Percentiles rank a stretch among this genome's conserved stretches.
Conservation (phyloP, 2,113 vertebrate genomes). For the Trogon melanurus region DNA sequence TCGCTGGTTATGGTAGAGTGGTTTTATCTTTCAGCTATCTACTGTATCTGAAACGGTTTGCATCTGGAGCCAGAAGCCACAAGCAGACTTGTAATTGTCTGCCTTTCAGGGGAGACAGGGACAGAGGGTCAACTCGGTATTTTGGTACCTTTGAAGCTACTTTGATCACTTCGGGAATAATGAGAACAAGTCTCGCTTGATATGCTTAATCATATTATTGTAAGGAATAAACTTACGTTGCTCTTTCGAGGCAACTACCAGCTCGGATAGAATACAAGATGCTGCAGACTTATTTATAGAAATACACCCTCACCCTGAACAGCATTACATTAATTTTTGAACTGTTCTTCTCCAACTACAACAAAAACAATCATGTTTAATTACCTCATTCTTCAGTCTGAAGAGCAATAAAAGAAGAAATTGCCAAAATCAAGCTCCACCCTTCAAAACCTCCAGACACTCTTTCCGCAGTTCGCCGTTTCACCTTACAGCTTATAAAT, state of each 20-base stretch:
- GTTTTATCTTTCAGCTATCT: conserved; percentile 34
- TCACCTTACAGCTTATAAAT: conserved; percentile 63
- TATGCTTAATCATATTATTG: neutral
- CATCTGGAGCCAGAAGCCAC: conserved; percentile 43
- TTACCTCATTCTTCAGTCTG: conserved; percentile 53
- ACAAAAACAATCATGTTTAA: conserved; percentile 11
- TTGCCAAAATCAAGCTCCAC: conserved; percentile 54
- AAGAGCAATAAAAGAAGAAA: conserved; percentile 39
- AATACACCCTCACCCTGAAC: neutral
- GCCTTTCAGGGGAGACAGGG: conserved; percentile 6
- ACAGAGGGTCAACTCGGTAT: conserved; percentile 14
- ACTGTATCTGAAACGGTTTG: conserved; percentile 8
- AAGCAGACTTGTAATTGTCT: conserved; percentile 38
- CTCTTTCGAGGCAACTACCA: conserved; percentile 22
- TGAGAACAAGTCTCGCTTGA: neutral
- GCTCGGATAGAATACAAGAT: neutral
- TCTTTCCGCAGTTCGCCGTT: conserved; percentile 14
- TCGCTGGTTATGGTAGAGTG: neutral
- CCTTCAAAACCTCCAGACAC: conserved; percentile 44
- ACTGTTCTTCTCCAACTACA: neutral
- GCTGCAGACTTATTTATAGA: conserved; percentile 9
- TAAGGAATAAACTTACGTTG: neutral
- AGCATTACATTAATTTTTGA: neutral
- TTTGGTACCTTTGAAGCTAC: conserved; percentile 34
- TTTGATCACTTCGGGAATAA: conserved; percentile 34